Evolutionary conservation across 2,888 invertebrate species (phyloP).

Genomic region (Microchrysa polita): DNA sequence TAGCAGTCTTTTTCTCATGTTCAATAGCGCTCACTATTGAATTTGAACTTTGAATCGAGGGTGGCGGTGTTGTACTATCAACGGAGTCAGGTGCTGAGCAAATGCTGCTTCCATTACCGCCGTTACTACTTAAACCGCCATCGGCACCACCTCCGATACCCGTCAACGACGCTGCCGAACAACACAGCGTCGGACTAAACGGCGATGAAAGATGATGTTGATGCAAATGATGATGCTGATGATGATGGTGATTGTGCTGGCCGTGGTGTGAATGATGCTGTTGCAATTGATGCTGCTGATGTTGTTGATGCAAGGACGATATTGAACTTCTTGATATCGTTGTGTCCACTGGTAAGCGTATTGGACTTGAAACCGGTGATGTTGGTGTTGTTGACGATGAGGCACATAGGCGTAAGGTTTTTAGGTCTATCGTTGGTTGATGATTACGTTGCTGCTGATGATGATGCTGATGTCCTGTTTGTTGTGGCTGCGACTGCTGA

Average conservation of each 20-base stretch:
- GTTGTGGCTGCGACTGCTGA: slow-evolving; percentile 41
- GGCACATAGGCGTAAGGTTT: slow-evolving; percentile 53
- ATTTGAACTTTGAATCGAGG: slow-evolving; percentile 53
- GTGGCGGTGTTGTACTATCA: slow-evolving; percentile 58
- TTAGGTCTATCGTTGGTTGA: slow-evolving; percentile 52
- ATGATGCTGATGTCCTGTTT: slow-evolving; percentile 44
- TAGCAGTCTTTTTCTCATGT: slow-evolving; percentile 56
- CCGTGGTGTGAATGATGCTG: too few species aligned
- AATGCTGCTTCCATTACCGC: slow-evolving; percentile 43
- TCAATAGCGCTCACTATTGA: slow-evolving; percentile 53
- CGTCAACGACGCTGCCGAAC: slow-evolving; percentile 33
- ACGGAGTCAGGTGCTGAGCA: slow-evolving; percentile 53
- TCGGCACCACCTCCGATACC: slow-evolving; percentile 39
- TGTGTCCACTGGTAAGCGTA: slow-evolving; percentile 54
- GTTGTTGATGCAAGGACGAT: slow-evolving; percentile 47
- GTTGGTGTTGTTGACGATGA: slow-evolving; percentile 53
- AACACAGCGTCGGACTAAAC: slow-evolving; percentile 31
- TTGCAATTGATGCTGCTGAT: slow-evolving; percentile 45
- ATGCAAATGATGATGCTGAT: slow-evolving; percentile 51
- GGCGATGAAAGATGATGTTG: slow-evolving; percentile 48
- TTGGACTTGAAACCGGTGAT: slow-evolving; percentile 53
- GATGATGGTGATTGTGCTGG: slow-evolving; percentile 46
- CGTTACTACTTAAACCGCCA: slow-evolving; percentile 25
- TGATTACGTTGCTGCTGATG: slow-evolving; percentile 47
- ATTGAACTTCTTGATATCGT: slow-evolving; percentile 55